Conservation (phyloP, 2,797 vertebrate species). For the Scyliorhinus canicula region DNA sequence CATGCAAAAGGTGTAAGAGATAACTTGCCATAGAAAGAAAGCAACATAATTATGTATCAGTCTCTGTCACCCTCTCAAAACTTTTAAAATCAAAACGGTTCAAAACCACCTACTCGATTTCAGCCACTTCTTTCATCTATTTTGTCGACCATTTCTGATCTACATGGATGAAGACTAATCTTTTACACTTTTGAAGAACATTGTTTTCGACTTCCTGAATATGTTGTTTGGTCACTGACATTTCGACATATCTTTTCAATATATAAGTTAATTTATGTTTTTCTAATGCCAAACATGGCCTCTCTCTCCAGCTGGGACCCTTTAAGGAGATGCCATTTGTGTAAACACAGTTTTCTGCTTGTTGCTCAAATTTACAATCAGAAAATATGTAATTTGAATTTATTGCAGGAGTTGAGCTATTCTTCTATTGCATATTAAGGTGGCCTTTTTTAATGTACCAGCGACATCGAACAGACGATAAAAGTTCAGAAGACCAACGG, state of each 20-base stretch:
- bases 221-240: neutral
- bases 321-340: neutral
- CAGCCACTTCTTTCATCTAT: neutral
- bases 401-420: neutral
- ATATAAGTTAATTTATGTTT: too few species aligned
- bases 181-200: neutral
- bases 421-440: neutral
- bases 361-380: neutral
- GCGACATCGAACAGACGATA: too few species aligned
- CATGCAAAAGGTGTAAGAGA: neutral
- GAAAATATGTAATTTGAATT: neutral
- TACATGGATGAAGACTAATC: neutral
- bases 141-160: neutral
- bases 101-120: neutral
- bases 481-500: too few species aligned
- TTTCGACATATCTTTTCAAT: neutral
- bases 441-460: neutral
- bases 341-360: neutral
- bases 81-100: neutral
- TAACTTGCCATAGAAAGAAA: neutral
- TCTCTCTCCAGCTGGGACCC: too few species aligned
- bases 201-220: neutral
- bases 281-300: too few species aligned
- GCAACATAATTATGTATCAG: neutral
- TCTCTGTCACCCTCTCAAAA: neutral